A percentile compares a stretch with the other conserved stretches of the same genome.
Evolutionary conservation across 53 echinoderm and acorn worm genomes (phyloP).

Genomic region (Paracentrotus lividus): DNA sequence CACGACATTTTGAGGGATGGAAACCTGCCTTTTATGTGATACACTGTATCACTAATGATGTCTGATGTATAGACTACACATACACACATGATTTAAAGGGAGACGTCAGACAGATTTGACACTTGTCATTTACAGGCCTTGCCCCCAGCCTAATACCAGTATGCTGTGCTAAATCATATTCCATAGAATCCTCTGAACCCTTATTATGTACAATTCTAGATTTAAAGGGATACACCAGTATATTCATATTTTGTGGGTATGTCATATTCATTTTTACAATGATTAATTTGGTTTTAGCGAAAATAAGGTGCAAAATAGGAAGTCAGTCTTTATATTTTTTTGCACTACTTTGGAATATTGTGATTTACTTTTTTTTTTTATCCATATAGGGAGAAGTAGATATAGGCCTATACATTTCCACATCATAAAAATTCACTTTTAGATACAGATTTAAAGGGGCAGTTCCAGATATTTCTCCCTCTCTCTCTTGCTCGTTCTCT

Average conservation of each 20-base stretch:
- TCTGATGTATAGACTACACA: not conserved
- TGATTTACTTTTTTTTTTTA: too few species aligned
- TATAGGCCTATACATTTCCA: too few species aligned
- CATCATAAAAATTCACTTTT: too few species aligned
- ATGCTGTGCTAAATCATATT: not conserved
- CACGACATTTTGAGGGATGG: not conserved
- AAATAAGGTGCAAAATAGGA: too few species aligned
- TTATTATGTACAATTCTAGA: not conserved
- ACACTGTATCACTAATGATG: not conserved
- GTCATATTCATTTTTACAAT: too few species aligned
- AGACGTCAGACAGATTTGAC: not conserved
- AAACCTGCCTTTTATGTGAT: not conserved
- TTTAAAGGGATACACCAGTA: not conserved
- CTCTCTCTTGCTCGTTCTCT: too few species aligned
- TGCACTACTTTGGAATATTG: not conserved
- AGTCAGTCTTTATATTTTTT: too few species aligned
- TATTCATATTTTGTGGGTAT: too few species aligned
- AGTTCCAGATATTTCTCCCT: not conserved
- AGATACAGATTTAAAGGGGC: too few species aligned
- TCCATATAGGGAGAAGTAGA: not conserved
- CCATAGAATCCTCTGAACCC: not conserved
- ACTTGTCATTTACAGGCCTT: not conserved
- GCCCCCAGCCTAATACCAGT: not conserved
- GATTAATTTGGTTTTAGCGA: too few species aligned
- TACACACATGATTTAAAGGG: conserved; percentile 34